A percentile compares a stretch with the other conserved stretches of the same genome.
These are phyloP conservation scores for Drosophila arawakana DNA, from an alignment of 1,140 invertebrate species.

Conservation along the genomic window DNA sequence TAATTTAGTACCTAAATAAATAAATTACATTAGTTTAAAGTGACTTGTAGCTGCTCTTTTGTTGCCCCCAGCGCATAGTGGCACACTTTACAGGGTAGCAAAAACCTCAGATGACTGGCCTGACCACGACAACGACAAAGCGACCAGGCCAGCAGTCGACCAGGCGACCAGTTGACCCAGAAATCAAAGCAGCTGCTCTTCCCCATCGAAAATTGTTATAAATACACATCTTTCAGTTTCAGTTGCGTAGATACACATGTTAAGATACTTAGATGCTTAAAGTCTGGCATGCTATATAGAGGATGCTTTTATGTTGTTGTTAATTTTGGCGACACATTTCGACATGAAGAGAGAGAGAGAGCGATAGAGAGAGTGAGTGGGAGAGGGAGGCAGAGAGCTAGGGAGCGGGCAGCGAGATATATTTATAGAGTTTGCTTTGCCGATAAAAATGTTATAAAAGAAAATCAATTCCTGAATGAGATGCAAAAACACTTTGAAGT, in stretches of 20 bases:
- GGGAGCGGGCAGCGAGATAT: conserved; percentile 9
- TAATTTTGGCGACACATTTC: conserved; percentile 70
- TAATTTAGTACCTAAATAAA: no score
- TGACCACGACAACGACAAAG: conserved; percentile 11
- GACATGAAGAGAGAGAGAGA: conserved; percentile 1
- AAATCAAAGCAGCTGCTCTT: conserved; percentile 44
- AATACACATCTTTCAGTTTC: conserved; percentile 28
- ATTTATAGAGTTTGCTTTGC: conserved; percentile 58
- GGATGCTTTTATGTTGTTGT: conserved; percentile 14
- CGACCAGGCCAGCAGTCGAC: background rate
- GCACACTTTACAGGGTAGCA: background rate
- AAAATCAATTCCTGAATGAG: conserved; percentile 71
- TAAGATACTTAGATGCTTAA: conserved; percentile 39
- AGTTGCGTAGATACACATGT: conserved; percentile 46
- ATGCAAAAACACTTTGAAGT: conserved; percentile 60
- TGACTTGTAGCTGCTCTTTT: no score
- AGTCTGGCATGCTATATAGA: background rate
- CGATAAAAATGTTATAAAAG: conserved; percentile 21
- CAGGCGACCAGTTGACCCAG: conserved; percentile 36
- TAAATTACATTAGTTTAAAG: no score
- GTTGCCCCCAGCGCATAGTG: no score
- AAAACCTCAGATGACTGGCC: conserved; percentile 14
- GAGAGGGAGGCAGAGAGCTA: background rate
- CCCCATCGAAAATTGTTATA: conserved; percentile 26
- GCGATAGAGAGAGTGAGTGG: background rate